Evolutionary conservation across 1,140 invertebrate species (phyloP).

Genomic region (Drosophila chauvacae): DNA sequence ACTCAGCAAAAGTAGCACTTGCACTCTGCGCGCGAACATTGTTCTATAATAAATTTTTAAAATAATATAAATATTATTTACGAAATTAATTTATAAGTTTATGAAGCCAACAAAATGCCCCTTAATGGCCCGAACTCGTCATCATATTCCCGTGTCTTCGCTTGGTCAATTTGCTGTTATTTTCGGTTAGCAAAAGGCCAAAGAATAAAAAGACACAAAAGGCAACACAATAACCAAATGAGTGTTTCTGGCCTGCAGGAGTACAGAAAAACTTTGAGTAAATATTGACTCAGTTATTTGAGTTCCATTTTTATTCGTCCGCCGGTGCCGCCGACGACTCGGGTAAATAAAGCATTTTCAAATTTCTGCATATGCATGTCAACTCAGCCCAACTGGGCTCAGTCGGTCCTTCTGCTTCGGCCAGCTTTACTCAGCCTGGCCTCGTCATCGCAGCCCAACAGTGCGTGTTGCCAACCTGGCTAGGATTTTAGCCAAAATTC

Average conservation of each 20-base stretch:
- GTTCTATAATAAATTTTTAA: too few relatives aligned
- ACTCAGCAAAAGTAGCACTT: too few relatives aligned
- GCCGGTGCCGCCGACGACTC: conserved; percentile 20
- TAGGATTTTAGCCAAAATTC: not conserved
- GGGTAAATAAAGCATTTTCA: conserved; percentile 66
- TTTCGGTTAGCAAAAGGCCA: conserved; percentile 35
- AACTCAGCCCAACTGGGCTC: conserved; percentile 44
- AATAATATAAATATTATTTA: not conserved
- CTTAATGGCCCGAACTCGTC: conserved; percentile 20
- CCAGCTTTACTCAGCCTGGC: conserved; percentile 3
- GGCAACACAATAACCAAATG: conserved; percentile 39
- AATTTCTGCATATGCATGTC: conserved; percentile 66
- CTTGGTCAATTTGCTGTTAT: conserved; percentile 41
- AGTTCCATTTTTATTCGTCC: conserved; percentile 46
- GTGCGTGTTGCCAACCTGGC: conserved; percentile 2
- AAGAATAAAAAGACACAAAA: conserved; percentile 20
- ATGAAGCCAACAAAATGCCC: not conserved
- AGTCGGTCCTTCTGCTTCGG: not conserved
- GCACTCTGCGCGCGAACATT: too few relatives aligned
- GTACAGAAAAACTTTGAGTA: conserved; percentile 52
- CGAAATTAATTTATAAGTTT: not conserved
- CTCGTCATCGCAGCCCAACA: conserved; percentile 16
- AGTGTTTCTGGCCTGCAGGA: conserved; percentile 8
- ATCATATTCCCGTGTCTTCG: not conserved
- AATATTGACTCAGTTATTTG: conserved; percentile 63